A percentile compares a stretch with the other conserved stretches of the same genome.
Evolutionary conservation across 2,888 invertebrate species (phyloP).

Genomic region (Agrotis clavis): DNA sequence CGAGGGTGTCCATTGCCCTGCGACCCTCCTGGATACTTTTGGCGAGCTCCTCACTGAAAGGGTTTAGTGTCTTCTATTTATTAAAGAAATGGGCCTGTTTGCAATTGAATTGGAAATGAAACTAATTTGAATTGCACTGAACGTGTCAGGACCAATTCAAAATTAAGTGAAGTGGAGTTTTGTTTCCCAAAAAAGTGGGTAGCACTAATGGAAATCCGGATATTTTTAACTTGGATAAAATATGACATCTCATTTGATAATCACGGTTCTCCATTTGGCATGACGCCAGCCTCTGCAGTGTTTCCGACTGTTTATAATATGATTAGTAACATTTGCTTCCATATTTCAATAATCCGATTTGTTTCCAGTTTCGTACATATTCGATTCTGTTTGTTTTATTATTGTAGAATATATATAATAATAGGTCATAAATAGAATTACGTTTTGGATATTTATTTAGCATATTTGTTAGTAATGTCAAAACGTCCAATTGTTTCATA

Average conservation of each 20-base stretch:
- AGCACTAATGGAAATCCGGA: conserved; percentile 35
- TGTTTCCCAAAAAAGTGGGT: conserved; percentile 20
- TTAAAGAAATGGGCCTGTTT: conserved; percentile 32
- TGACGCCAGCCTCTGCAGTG: conserved; percentile 46
- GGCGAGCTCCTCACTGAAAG: conserved; percentile 51
- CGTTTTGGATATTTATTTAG: background rate
- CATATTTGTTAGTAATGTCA: no score
- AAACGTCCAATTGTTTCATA: background rate
- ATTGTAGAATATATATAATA: background rate
- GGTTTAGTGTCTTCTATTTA: conserved; percentile 62
- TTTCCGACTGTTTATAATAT: conserved; percentile 51
- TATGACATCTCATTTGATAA: conserved; percentile 59
- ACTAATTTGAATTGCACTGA: conserved; percentile 22
- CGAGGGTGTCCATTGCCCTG: conserved; percentile 72
- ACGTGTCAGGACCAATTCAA: conserved; percentile 7
- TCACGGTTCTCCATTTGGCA: conserved; percentile 53
- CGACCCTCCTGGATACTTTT: conserved; percentile 64
- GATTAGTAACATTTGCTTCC: conserved; percentile 51
- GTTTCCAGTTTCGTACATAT: conserved; percentile 19
- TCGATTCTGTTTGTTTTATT: conserved; percentile 49
- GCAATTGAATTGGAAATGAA: conserved; percentile 27
- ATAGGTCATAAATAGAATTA: background rate
- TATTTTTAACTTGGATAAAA: conserved; percentile 48
- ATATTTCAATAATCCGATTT: conserved; percentile 48
- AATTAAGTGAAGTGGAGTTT: conserved; percentile 17